Evolutionary conservation across 2,797 vertebrate genomes (phyloP).

Genomic region (Gallinago solitaria): DNA sequence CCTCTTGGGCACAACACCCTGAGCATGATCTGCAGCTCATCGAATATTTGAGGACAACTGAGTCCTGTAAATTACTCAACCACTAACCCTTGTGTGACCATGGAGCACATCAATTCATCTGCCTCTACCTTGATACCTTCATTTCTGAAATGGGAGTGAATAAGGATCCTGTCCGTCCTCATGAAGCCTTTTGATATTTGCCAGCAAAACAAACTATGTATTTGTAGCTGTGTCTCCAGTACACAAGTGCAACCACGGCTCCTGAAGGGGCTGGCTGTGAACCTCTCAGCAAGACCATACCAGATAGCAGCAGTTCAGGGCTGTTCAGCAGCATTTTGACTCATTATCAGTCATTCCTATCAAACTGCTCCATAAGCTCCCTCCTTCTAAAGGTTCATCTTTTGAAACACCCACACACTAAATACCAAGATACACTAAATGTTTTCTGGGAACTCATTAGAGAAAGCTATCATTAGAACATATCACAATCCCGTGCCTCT

Average conservation of each 20-base stretch:
- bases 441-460: background rate
- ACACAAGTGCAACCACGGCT: background rate
- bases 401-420: background rate
- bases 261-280: background rate
- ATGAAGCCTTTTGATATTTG: background rate
- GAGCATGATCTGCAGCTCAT: background rate
- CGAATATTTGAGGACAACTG: background rate
- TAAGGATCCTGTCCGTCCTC: background rate
- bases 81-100: background rate
- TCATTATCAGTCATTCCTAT: constrained; percentile 33
- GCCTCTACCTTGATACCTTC: background rate
- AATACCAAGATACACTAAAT: background rate
- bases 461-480: background rate
- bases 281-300: background rate
- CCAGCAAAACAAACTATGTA: background rate
- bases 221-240: background rate
- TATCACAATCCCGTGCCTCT: background rate
- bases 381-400: background rate
- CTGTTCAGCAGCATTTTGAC: background rate
- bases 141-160: background rate
- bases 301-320: background rate
- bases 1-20: background rate
- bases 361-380: background rate
- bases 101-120: background rate
- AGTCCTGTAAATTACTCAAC: background rate